These are phyloP conservation scores for Laticauda laticaudata DNA, from an alignment of 2,113 vertebrate genomes.

Conservation along the genomic window DNA sequence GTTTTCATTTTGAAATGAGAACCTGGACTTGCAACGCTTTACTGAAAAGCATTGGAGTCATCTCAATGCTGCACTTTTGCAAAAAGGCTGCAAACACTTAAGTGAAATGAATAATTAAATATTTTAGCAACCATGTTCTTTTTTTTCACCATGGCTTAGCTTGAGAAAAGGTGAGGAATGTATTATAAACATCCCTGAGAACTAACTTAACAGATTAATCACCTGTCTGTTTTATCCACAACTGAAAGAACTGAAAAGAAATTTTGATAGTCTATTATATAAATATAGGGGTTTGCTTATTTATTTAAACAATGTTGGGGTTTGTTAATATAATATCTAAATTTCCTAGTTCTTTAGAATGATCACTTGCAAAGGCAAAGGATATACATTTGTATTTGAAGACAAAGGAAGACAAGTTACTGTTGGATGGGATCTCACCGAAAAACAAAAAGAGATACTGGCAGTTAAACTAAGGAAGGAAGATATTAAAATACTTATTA, in stretches of 20 bases:
- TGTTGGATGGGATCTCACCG: not conserved
- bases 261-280: not conserved
- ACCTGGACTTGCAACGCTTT: not conserved
- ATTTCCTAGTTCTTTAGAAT: not conserved
- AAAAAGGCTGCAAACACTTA: slow-evolving; percentile 6
- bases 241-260: not conserved
- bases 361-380: not conserved
- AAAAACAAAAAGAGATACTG: not conserved
- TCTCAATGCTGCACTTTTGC: not conserved
- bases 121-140: not conserved
- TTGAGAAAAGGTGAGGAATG: not conserved
- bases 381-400: not conserved
- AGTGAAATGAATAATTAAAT: slow-evolving; percentile 27
- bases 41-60: slow-evolving; percentile 2
- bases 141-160: not conserved
- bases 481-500: too few species aligned
- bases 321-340: not conserved
- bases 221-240: not conserved
- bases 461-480: too few species aligned
- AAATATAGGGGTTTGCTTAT: not conserved
- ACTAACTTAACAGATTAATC: not conserved
- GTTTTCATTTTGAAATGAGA: not conserved
- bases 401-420: not conserved
- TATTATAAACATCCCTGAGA: not conserved
- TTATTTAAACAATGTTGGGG: not conserved